These are phyloP conservation scores for Macroglossus sobrinus DNA, from an alignment of 2,113 vertebrate species.

Conservation along the genomic window DNA sequence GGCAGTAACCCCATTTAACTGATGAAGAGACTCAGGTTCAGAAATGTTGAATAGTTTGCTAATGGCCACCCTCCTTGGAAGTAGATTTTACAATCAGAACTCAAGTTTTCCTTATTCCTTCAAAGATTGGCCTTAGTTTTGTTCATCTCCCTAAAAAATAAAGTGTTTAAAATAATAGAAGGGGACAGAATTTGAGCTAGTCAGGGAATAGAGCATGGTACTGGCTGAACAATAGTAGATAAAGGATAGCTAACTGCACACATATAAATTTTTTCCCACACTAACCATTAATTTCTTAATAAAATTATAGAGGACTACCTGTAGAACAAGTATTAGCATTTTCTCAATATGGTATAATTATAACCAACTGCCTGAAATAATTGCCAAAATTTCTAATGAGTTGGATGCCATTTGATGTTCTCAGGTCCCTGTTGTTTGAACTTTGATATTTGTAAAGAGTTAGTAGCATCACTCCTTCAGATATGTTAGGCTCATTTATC, in stretches of 20 bases:
- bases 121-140: background rate
- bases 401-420: slow-evolving; percentile 30
- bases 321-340: background rate
- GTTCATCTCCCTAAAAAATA: background rate
- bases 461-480: slow-evolving; percentile 21
- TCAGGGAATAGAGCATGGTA: background rate
- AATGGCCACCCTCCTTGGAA: background rate
- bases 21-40: background rate
- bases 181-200: background rate
- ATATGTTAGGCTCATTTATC: slow-evolving; percentile 57
- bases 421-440: slow-evolving; percentile 35
- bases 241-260: background rate
- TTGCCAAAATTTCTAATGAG: slow-evolving; percentile 27
- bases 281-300: background rate
- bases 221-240: background rate
- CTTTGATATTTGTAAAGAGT: slow-evolving; percentile 30
- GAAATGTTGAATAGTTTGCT: background rate
- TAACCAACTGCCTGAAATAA: slow-evolving; percentile 26
- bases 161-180: background rate
- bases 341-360: background rate
- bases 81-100: background rate
- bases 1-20: background rate
- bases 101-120: background rate
- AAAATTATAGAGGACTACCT: background rate
- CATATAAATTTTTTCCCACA: background rate